phyloP scores from a whole-genome alignment of 2,797 vertebrate species.

The Simalia tracyae region DNA sequence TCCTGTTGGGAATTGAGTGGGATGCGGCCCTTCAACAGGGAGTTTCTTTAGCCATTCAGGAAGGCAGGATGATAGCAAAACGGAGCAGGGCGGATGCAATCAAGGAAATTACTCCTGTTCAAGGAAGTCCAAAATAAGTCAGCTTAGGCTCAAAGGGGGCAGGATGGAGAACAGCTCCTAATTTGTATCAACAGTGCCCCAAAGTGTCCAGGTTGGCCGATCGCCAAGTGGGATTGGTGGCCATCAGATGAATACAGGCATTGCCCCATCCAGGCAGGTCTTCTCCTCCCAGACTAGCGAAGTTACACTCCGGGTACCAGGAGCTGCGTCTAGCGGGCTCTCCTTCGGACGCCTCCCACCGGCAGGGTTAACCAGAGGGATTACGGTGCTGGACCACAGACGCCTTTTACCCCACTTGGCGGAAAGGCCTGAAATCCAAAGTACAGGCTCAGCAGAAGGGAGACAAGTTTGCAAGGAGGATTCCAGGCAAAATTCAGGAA shows the following conservation, averaged over 20 bases:
- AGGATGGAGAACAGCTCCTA: neutral
- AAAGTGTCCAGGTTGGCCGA: neutral
- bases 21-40: neutral
- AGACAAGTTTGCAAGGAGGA: neutral
- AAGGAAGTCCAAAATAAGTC: neutral
- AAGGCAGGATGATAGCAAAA: neutral
- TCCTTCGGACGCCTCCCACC: neutral
- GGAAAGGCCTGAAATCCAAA: constrained; percentile 32
- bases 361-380: constrained; percentile 31
- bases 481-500: too few relatives aligned
- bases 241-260: neutral
- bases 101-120: neutral
- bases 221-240: neutral
- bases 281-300: neutral
- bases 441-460: constrained; percentile 1
- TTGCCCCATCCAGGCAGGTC: neutral
- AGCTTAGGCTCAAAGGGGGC: neutral
- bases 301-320: neutral
- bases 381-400: constrained; percentile 20
- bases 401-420: neutral
- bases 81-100: neutral
- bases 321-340: neutral
- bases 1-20: too few relatives aligned
- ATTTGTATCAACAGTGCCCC: neutral
- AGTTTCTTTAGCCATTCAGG: neutral